phyloP scores from a whole-genome alignment of 2,888 invertebrate species.

The Phrixothrix hirtus region DNA sequence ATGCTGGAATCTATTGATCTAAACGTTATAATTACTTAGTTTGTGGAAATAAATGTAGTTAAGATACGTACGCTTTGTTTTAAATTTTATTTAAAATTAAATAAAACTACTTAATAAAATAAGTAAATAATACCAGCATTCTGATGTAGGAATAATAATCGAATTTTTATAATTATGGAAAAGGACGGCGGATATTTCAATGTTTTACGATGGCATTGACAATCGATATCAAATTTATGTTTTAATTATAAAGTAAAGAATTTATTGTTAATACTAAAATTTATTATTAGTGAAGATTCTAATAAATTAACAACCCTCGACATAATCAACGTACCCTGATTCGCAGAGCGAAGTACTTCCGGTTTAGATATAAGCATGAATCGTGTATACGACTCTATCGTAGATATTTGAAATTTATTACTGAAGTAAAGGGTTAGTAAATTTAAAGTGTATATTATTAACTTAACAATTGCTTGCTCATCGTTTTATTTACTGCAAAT shows the following conservation, averaged over 20 bases:
- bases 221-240: no score
- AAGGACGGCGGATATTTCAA: no score
- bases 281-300: conserved; percentile 4
- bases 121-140: no score
- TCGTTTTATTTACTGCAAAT: conserved; percentile 2
- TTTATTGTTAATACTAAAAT: not conserved
- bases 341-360: conserved; percentile 29
- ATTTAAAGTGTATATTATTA: conserved; percentile 24
- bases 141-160: no score
- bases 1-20: no score
- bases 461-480: conserved; percentile 19
- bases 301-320: conserved; percentile 30
- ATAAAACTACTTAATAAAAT: no score
- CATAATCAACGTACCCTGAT: conserved; percentile 29
- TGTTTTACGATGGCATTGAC: no score
- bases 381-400: conserved; percentile 21
- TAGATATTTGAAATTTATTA: conserved; percentile 28
- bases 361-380: conserved; percentile 19
- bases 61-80: no score
- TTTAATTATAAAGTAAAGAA: not conserved
- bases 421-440: conserved; percentile 18
- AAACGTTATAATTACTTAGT: no score
- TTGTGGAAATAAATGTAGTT: no score
- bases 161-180: no score
- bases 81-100: no score